These are phyloP conservation scores for Macaria notata DNA, from an alignment of 2,888 invertebrate genomes.

Conservation along the genomic window DNA sequence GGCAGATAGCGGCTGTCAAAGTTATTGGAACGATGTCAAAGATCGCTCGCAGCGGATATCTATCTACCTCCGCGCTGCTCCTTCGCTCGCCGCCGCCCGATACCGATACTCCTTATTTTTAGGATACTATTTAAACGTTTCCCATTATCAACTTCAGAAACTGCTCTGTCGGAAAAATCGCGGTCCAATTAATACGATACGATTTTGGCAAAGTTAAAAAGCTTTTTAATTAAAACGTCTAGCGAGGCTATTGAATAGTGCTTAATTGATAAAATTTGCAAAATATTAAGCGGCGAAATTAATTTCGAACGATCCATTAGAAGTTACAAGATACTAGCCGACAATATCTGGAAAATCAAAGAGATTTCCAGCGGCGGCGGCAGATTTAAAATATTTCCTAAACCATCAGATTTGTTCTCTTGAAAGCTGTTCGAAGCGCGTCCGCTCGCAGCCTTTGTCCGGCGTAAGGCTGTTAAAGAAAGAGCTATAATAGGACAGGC, in stretches of 20 bases:
- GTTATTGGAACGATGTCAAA: constrained; percentile 76
- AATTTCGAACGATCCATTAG: constrained; percentile 34
- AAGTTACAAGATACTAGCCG: constrained; percentile 23
- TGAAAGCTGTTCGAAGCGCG: constrained; percentile 41
- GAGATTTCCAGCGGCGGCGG: constrained; percentile 25
- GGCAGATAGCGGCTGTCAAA: constrained; percentile 65
- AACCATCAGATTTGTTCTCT: constrained; percentile 29
- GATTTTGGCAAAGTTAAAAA: constrained; percentile 46
- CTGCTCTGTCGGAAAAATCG: constrained; percentile 31
- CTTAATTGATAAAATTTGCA: constrained; percentile 38
- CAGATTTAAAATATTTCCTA: constrained; percentile 32
- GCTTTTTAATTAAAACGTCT: constrained; percentile 46
- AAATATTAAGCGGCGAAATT: constrained; percentile 34
- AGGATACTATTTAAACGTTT: constrained; percentile 10
- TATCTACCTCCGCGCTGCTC: constrained; percentile 60
- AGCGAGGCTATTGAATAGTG: constrained; percentile 37
- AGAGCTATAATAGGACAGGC: constrained; percentile 52
- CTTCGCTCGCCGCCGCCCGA: constrained; percentile 27
- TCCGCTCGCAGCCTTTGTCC: constrained; percentile 46
- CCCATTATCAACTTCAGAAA: constrained; percentile 12
- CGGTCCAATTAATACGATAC: constrained; percentile 39
- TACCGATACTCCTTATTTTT: constrained; percentile 9
- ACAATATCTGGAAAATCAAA: constrained; percentile 28
- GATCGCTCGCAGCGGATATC: constrained; percentile 64
- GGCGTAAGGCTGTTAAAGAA: constrained; percentile 51